Percentiles rank a stretch among this genome's conserved stretches.
phyloP scores from a whole-genome alignment of 2,113 vertebrate genomes.

The Varanus komodoensis region DNA sequence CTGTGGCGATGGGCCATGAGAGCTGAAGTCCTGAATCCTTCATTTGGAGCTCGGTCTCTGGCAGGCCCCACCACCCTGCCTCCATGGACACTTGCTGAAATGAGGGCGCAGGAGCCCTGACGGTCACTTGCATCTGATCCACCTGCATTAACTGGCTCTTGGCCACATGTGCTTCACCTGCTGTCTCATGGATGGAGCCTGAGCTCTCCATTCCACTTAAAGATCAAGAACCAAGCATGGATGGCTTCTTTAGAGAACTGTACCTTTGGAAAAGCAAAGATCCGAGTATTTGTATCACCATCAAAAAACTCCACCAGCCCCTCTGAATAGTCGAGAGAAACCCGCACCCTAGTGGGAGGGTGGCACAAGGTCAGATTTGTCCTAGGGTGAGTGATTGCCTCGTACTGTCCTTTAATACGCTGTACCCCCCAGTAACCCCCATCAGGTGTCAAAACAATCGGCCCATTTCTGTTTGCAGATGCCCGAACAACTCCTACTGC shows the following conservation, averaged over 20 bases:
- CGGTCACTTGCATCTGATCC: too few relatives aligned
- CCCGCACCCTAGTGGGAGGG: background rate
- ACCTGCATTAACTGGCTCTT: too few relatives aligned
- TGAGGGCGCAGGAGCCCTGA: too few relatives aligned
- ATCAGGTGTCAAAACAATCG: background rate
- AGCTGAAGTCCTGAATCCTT: too few relatives aligned
- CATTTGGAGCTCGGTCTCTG: too few relatives aligned
- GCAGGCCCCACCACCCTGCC: too few relatives aligned
- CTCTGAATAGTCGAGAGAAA: slow-evolving; percentile 4
- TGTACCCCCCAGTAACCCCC: slow-evolving; percentile 15
- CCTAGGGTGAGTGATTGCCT: background rate
- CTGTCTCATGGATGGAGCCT: background rate
- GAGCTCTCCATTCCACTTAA: slow-evolving; percentile 1
- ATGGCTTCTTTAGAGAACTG: background rate
- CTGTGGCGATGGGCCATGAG: too few relatives aligned
- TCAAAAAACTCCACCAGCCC: slow-evolving; percentile 6
- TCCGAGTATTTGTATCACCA: background rate
- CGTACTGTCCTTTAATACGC: background rate
- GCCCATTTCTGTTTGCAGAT: background rate
- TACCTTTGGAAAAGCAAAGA: background rate
- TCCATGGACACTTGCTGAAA: too few relatives aligned
- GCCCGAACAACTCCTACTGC: background rate
- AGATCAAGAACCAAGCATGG: background rate
- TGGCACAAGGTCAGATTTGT: background rate
- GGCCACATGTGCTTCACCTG: too few relatives aligned